These are phyloP conservation scores for Melanotaenia duboulayi DNA, from an alignment of 2,113 vertebrate species.

Conservation along the genomic window DNA sequence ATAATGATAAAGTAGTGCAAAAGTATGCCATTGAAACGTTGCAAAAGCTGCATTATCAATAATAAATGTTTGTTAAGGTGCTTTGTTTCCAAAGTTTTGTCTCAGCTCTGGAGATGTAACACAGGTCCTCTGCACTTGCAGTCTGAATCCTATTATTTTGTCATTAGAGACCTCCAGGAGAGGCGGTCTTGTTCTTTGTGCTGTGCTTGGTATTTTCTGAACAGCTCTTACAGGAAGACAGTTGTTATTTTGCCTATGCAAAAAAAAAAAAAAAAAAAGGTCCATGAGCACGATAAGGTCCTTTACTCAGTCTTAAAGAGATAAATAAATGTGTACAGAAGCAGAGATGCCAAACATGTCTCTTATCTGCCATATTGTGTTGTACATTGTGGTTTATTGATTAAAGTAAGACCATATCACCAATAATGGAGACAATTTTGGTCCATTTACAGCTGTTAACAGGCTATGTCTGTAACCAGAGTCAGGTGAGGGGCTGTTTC, in stretches of 20 bases:
- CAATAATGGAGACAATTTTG: constrained; percentile 34
- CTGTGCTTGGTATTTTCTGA: constrained; percentile 60
- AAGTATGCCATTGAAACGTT: constrained; percentile 26
- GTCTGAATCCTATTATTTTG: constrained; percentile 55
- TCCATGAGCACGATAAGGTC: constrained; percentile 22
- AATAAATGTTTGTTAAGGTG: constrained; percentile 32
- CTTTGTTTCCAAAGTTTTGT: constrained; percentile 41
- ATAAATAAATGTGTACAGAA: constrained; percentile 32
- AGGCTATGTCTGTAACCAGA: neutral
- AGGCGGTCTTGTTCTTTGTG: constrained; percentile 27
- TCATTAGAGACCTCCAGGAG: constrained; percentile 63
- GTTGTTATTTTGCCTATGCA: constrained; percentile 10
- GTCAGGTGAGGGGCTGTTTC: neutral
- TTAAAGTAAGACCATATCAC: constrained; percentile 21
- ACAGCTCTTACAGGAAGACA: constrained; percentile 4
- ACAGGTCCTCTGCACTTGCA: constrained; percentile 34
- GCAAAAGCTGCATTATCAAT: constrained; percentile 14
- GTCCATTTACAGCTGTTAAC: neutral
- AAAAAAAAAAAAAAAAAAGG: constrained; percentile 25
- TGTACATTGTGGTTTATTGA: constrained; percentile 11
- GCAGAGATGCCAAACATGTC: constrained; percentile 14
- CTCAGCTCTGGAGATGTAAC: constrained; percentile 28
- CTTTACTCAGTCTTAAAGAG: constrained; percentile 25
- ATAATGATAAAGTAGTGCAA: constrained; percentile 6
- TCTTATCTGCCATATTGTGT: neutral